phyloP scores from a whole-genome alignment of 2,797 vertebrate genomes.

The Lithobates sylvaticus region DNA sequence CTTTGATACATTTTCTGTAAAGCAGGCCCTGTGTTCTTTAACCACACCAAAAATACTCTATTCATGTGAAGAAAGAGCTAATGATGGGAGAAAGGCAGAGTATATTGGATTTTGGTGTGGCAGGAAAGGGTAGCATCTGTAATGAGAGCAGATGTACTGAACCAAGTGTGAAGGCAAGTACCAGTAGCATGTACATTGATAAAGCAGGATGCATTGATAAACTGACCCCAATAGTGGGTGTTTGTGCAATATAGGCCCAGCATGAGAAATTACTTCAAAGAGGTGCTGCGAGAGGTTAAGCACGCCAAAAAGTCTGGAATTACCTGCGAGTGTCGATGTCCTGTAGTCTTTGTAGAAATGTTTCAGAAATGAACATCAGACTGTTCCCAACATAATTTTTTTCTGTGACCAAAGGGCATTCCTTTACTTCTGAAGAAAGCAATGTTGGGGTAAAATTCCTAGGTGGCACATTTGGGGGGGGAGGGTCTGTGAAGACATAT shows the following conservation, averaged over 20 bases:
- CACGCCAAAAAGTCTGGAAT: constrained; percentile 5
- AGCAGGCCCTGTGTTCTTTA: too few relatives aligned
- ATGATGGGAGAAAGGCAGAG: too few relatives aligned
- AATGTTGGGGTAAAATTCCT: constrained; percentile 77
- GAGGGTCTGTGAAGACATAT: constrained; percentile 72
- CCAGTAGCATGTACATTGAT: too few relatives aligned
- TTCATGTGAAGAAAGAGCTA: too few relatives aligned
- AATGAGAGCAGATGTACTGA: too few relatives aligned
- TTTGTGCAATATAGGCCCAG: background rate
- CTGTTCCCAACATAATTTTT: constrained; percentile 39
- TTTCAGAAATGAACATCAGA: constrained; percentile 77
- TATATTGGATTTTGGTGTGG: too few relatives aligned
- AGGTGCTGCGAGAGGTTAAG: background rate
- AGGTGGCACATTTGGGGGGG: constrained; percentile 88
- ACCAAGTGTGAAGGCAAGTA: too few relatives aligned
- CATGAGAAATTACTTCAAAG: background rate
- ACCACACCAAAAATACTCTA: too few relatives aligned
- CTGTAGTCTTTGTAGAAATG: constrained; percentile 85
- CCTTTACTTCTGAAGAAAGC: constrained; percentile 78
- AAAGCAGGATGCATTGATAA: too few relatives aligned
- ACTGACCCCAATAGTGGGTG: too few relatives aligned
- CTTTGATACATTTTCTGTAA: too few relatives aligned
- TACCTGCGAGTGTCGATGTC: constrained; percentile 87
- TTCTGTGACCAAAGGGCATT: constrained; percentile 65
- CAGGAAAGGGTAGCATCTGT: too few relatives aligned